phyloP scores from a whole-genome alignment of 1,140 invertebrate genomes.

The Apis laboriosa region DNA sequence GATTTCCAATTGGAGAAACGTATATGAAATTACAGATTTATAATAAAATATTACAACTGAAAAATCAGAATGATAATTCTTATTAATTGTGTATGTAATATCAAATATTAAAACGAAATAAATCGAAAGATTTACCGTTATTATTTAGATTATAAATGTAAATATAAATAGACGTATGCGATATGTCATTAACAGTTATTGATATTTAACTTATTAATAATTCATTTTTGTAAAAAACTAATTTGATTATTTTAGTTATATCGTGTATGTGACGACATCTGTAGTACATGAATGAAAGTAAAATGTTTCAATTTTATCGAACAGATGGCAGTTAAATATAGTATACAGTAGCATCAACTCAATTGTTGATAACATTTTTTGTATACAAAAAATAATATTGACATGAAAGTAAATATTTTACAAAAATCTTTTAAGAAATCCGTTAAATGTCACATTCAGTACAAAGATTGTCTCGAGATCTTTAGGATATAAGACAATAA shows the following conservation, averaged over 20 bases:
- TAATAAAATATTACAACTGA: not conserved
- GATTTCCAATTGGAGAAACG: not conserved
- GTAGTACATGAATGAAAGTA: fast-evolving
- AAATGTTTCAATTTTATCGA: not conserved
- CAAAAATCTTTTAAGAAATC: not conserved
- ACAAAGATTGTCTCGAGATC: no score
- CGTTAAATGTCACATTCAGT: not conserved
- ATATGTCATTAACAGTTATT: not conserved
- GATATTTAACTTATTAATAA: not conserved
- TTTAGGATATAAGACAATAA: not conserved
- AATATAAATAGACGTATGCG: not conserved
- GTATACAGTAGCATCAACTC: not conserved
- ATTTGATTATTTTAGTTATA: not conserved
- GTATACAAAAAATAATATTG: not conserved
- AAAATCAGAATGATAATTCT: not conserved
- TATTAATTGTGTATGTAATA: not conserved
- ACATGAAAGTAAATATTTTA: not conserved
- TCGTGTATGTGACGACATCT: slow-evolving; percentile 9
- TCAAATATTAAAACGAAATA: not conserved
- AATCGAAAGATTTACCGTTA: not conserved
- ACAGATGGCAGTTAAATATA: not conserved
- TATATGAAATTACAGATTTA: not conserved
- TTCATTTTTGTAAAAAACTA: not conserved
- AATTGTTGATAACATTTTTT: slow-evolving; percentile 35
- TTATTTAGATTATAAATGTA: not conserved